Base-by-base conservation (phyloP, 2,888 invertebrate genomes). In the Parasteatoda lunata region DNA sequence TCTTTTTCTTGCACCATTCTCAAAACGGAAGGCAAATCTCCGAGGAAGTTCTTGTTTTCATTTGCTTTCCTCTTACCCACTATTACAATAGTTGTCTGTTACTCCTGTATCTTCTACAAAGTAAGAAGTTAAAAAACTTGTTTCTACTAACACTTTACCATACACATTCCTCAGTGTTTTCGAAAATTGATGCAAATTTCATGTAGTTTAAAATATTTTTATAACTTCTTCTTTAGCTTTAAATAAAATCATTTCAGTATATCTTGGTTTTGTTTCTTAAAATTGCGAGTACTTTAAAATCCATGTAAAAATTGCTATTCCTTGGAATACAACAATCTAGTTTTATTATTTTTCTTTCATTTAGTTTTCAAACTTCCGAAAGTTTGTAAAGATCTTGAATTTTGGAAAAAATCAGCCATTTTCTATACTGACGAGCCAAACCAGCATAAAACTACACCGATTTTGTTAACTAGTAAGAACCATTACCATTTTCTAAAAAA, bases 1-100 rank as follows among this genome's bases (percentile, higher is more conserved):
- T 96, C 97, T 1, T 97, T 97, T 91, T 97, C 97, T 0, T 97
- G 97, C 92, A 97, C 97, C 47, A 96, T 97, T 90, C 93, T 97
- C 72, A 94, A 94, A 89, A 71, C 54, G 15, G 95, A 96, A 91
- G 95, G 95, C 65, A 93, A 92, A 89, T 97, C 96, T 0, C 97
- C 97, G 1, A 90, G 91, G 92, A 96, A 96, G 91, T 94, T 95
- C 79, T 93, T 97, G 0, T 97, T 97, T 93, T 93, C 95, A 15
- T 93, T 97, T 90, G 97, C 96, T 3, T 96, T 97, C 91, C 94
- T 95, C 5, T 92, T 97, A 49, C 97, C 97, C 0, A 97, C 97
- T 90, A 91, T 96, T 47, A 96, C 96, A 64, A 97, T 97, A 90
- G 95, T 96, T 76, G 94, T 95, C 72, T 96, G 96, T 15, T 97